Evolutionary conservation across 2,797 vertebrate genomes (phyloP).

Genomic region (Pelodytes ibericus): DNA sequence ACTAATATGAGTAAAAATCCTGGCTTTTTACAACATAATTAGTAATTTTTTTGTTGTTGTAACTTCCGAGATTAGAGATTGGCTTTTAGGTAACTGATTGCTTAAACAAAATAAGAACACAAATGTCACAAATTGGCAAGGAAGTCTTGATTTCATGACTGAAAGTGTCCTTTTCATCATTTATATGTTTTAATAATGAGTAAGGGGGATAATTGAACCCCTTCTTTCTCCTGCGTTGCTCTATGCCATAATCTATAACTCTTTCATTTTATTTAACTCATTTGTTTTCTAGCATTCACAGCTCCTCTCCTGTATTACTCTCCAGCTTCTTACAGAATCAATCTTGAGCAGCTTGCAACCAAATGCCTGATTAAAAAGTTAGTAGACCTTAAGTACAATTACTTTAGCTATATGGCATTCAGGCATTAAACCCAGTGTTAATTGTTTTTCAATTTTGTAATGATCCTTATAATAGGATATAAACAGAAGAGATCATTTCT

Average conservation of each 20-base stretch:
- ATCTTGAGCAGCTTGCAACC: slow-evolving; percentile 79
- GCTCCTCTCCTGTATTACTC: slow-evolving; percentile 66
- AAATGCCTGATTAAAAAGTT: slow-evolving; percentile 85
- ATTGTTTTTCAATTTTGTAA: slow-evolving; percentile 81
- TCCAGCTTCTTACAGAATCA: slow-evolving; percentile 72
- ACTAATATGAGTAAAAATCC: too few relatives aligned
- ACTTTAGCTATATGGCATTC: slow-evolving; percentile 76
- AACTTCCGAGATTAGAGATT: too few relatives aligned
- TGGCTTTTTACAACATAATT: too few relatives aligned
- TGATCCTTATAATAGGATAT: slow-evolving; percentile 78
- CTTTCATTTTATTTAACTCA: slow-evolving; percentile 66
- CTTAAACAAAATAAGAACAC: too few relatives aligned
- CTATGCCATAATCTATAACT: slow-evolving; percentile 11
- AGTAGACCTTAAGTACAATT: slow-evolving; percentile 84
- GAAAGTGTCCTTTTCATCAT: background rate
- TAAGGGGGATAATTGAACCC: background rate
- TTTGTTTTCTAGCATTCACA: slow-evolving; percentile 73
- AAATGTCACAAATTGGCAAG: too few relatives aligned
- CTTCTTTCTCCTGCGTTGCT: background rate
- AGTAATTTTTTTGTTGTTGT: too few relatives aligned
- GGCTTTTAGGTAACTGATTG: too few relatives aligned
- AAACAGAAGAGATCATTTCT: slow-evolving; percentile 75
- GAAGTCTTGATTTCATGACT: too few relatives aligned
- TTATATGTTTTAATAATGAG: background rate
- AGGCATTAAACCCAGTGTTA: slow-evolving; percentile 78